These are phyloP conservation scores for Nannobrachium achirus DNA, from an alignment of 2,113 vertebrate genomes.

Conservation along the genomic window DNA sequence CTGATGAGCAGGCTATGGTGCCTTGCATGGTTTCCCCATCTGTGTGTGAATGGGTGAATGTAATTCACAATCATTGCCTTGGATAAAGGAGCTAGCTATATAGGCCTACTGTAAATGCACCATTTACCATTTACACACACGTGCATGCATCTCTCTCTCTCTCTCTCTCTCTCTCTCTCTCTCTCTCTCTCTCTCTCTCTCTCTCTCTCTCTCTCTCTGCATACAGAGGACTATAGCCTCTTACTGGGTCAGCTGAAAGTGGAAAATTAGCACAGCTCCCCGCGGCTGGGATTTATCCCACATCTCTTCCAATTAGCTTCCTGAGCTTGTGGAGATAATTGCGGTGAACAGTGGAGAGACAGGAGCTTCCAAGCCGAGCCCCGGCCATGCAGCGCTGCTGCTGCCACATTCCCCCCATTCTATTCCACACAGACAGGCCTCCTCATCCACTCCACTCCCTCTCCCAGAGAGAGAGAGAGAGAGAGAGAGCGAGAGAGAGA, in stretches of 20 bases:
- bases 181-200: slow-evolving; percentile 23
- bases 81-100: too few relatives aligned
- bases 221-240: slow-evolving; percentile 60
- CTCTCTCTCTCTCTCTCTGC: slow-evolving; percentile 3
- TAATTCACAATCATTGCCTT: too few relatives aligned
- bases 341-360: slow-evolving; percentile 60
- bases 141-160: slow-evolving; percentile 19
- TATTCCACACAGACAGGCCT: slow-evolving; percentile 32
- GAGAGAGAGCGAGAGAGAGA: not conserved
- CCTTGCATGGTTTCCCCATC: too few relatives aligned
- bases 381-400: slow-evolving; percentile 45
- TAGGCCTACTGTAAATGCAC: too few relatives aligned
- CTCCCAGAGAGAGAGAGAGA: slow-evolving; percentile 20
- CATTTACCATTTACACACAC: too few relatives aligned
- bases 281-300: slow-evolving; percentile 76
- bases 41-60: too few relatives aligned
- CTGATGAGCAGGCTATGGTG: too few relatives aligned
- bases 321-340: slow-evolving; percentile 75
- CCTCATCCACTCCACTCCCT: slow-evolving; percentile 42
- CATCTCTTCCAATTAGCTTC: slow-evolving; percentile 80
- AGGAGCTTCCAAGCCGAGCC: slow-evolving; percentile 58
- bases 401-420: slow-evolving; percentile 41
- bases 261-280: slow-evolving; percentile 77
- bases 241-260: slow-evolving; percentile 79
- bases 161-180: slow-evolving; percentile 19